Evolutionary conservation across 2,888 invertebrate genomes (phyloP).

Genomic region (Drosophila lacicola): DNA sequence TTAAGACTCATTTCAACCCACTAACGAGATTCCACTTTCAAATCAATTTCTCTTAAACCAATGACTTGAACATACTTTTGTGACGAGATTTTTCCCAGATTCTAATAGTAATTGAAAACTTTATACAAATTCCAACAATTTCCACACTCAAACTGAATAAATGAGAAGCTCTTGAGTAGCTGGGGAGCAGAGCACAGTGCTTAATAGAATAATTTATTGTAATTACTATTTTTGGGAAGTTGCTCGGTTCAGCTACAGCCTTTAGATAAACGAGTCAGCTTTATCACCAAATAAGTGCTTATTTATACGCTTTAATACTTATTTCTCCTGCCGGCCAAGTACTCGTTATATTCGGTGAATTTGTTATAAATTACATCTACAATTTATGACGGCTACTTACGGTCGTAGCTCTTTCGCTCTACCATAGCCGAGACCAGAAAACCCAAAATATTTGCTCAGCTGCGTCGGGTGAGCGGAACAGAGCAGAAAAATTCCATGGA

Average conservation of each 20-base stretch:
- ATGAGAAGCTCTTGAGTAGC: conserved; percentile 12
- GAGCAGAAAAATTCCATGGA: conserved; percentile 39
- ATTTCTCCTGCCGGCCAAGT: conserved; percentile 18
- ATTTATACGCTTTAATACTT: conserved; percentile 58
- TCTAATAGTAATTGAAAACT: conserved; percentile 11
- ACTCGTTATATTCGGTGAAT: conserved; percentile 47
- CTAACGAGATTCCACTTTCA: conserved; percentile 2
- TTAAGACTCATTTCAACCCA: not conserved
- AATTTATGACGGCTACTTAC: conserved; percentile 58
- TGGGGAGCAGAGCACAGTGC: conserved; percentile 21
- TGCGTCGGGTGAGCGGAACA: conserved; percentile 24
- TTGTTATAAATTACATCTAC: conserved; percentile 52
- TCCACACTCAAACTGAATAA: conserved; percentile 11
- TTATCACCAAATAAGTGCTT: conserved; percentile 61
- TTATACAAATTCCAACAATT: conserved; percentile 1
- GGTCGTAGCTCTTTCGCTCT: conserved; percentile 34
- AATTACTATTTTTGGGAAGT: conserved; percentile 50
- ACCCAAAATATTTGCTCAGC: conserved; percentile 20
- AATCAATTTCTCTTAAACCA: conserved; percentile 33
- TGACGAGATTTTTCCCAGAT: conserved; percentile 3
- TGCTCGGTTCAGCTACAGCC: conserved; percentile 16
- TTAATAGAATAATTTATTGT: conserved; percentile 63
- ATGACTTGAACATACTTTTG: not conserved
- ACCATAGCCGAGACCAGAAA: conserved; percentile 8
- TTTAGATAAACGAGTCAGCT: conserved; percentile 50